Percentiles rank a stretch among this genome's conserved stretches.
These are phyloP conservation scores for Mus minutoides DNA, from an alignment of 2,797 vertebrate species.

Conservation along the genomic window DNA sequence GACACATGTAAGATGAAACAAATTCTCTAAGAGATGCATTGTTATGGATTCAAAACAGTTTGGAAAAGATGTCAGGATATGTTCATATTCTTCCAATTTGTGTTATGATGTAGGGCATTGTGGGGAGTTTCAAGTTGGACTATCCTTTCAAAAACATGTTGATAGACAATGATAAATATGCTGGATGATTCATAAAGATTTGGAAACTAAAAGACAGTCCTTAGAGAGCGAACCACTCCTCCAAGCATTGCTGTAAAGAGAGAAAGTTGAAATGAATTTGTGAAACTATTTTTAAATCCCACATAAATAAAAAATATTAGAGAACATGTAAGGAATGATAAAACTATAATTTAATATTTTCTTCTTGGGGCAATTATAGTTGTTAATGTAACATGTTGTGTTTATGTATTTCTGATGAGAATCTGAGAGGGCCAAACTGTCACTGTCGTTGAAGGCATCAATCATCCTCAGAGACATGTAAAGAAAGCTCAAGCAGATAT, in stretches of 20 bases:
- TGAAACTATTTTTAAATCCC: background rate
- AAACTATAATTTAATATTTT: constrained; percentile 58
- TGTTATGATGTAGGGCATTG: background rate
- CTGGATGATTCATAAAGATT: background rate
- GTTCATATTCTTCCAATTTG: background rate
- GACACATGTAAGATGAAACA: background rate
- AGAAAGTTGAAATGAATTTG: constrained; percentile 49
- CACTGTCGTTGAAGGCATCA: constrained; percentile 39
- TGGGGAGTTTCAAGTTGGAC: background rate
- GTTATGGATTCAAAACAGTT: background rate
- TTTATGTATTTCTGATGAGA: constrained; percentile 60
- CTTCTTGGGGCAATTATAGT: constrained; percentile 55
- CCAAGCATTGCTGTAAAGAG: constrained; percentile 12
- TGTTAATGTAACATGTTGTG: constrained; percentile 57
- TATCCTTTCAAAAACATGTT: background rate
- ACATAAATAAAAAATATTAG: constrained; percentile 55
- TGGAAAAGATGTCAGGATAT: background rate
- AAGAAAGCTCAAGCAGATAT: constrained; percentile 52
- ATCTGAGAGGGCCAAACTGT: constrained; percentile 48
- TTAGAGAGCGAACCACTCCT: background rate
- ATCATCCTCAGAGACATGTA: constrained; percentile 61
- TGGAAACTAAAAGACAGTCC: background rate
- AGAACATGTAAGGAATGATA: constrained; percentile 28
- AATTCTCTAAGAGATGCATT: background rate
- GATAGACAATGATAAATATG: constrained; percentile 33